Evolutionary conservation across 2,113 vertebrate genomes (phyloP).

Genomic region (Nothoprocta perdicaria): DNA sequence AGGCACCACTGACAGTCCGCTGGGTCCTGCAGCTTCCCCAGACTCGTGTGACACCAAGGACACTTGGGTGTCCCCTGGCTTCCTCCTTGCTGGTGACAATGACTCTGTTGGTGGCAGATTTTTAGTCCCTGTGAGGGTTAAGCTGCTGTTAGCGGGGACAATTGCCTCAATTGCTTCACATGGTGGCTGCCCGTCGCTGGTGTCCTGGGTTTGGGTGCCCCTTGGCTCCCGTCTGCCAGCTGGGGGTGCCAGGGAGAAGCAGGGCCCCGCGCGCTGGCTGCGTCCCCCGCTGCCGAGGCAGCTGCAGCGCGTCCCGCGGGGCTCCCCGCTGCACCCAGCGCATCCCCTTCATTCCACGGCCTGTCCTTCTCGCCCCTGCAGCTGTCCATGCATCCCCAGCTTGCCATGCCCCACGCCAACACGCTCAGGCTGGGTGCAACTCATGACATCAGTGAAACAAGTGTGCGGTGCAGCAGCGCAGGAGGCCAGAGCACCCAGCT

Average conservation of each 20-base stretch:
- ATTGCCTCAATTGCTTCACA: not conserved
- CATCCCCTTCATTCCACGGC: too few species aligned
- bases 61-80: not conserved
- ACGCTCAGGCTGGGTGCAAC: not conserved
- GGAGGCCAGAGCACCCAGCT: too few species aligned
- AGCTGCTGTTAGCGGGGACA: not conserved
- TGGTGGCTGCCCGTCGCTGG: not conserved
- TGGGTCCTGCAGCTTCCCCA: not conserved
- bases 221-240: not conserved
- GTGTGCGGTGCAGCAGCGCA: too few species aligned
- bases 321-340: fast-evolving
- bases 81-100: too few species aligned
- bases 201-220: not conserved
- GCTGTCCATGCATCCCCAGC: not conserved
- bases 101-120: not conserved
- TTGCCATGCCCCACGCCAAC: too few species aligned
- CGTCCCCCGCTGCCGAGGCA: too few species aligned
- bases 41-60: not conserved
- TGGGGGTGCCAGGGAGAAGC: too few species aligned
- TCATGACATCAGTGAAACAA: not conserved
- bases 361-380: too few species aligned
- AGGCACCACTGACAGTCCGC: not conserved
- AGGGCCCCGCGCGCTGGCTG: too few species aligned
- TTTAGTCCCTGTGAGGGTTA: not conserved
- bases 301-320: too few species aligned